A percentile compares a stretch with the other conserved stretches of the same genome.
These are phyloP conservation scores for Parnassius orleans DNA, from an alignment of 2,888 invertebrate species.

Conservation along the genomic window DNA sequence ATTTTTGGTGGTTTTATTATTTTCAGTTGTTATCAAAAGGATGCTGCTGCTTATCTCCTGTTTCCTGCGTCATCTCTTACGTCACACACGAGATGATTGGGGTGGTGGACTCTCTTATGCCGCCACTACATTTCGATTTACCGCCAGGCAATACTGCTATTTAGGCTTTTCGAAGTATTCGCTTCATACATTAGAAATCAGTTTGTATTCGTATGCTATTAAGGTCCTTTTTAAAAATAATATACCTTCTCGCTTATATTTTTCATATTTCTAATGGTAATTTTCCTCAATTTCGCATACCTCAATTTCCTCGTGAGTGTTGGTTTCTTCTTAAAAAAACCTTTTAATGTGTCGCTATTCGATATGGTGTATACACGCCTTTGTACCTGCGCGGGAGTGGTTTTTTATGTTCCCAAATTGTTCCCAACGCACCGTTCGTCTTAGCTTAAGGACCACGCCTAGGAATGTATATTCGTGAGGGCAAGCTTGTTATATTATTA, in stretches of 20 bases:
- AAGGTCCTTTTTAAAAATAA: neutral
- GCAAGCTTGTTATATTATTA: conserved; percentile 26
- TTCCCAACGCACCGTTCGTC: conserved; percentile 37
- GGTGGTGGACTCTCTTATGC: no score
- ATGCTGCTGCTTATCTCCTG: no score
- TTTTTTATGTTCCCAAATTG: conserved; percentile 48
- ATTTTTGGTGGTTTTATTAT: no score
- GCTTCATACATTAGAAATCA: no score
- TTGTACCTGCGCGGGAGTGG: conserved; percentile 53
- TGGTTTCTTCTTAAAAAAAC: conserved; percentile 30
- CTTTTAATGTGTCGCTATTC: conserved; percentile 37
- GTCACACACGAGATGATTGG: no score
- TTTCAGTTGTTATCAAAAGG: no score
- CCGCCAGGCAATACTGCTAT: no score
- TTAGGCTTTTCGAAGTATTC: no score
- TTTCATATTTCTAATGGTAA: neutral
- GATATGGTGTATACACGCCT: conserved; percentile 46
- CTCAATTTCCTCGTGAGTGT: no score
- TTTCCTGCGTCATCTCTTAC: no score
- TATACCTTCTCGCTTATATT: neutral
- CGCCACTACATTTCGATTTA: no score
- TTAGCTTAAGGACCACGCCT: conserved; percentile 38
- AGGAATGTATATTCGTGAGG: conserved; percentile 49
- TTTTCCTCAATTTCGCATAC: conserved; percentile 45
- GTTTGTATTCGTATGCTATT: no score